These are phyloP conservation scores for Bursaphelenchus okinawaensis DNA, from an alignment of 2,888 invertebrate species.

Conservation along the genomic window DNA sequence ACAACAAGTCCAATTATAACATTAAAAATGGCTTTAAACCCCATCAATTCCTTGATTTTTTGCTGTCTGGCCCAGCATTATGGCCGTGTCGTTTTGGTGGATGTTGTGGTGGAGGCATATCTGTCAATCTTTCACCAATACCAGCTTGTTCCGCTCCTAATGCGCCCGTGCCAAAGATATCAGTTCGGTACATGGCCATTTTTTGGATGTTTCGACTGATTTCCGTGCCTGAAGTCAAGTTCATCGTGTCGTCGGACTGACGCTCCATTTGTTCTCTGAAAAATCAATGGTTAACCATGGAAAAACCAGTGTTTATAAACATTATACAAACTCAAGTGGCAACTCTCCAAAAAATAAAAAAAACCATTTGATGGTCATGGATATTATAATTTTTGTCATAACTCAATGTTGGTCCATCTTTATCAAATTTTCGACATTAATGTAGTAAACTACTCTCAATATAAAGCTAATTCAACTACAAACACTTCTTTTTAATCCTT, in stretches of 20 bases:
- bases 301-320: neutral
- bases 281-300: neutral
- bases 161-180: slow-evolving; percentile 97
- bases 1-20: too few relatives aligned
- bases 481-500: too few relatives aligned
- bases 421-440: too few relatives aligned
- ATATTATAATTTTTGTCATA: neutral
- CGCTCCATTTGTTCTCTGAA: slow-evolving; percentile 67
- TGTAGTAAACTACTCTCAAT: too few relatives aligned
- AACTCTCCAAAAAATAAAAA: neutral
- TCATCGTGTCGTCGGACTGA: slow-evolving; percentile 80
- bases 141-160: slow-evolving; percentile 77
- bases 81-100: neutral
- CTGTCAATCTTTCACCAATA: slow-evolving; percentile 86
- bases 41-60: too few relatives aligned
- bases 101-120: slow-evolving; percentile 2
- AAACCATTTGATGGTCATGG: neutral
- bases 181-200: slow-evolving; percentile 95
- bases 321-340: neutral
- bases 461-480: too few relatives aligned
- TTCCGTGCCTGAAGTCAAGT: slow-evolving; percentile 73
- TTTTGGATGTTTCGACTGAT: slow-evolving; percentile 91
- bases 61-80: neutral
- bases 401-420: neutral
- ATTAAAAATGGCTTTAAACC: too few relatives aligned